phyloP scores from a whole-genome alignment of 2,797 vertebrate genomes.

The Sternarchorhynchus goeldii region DNA sequence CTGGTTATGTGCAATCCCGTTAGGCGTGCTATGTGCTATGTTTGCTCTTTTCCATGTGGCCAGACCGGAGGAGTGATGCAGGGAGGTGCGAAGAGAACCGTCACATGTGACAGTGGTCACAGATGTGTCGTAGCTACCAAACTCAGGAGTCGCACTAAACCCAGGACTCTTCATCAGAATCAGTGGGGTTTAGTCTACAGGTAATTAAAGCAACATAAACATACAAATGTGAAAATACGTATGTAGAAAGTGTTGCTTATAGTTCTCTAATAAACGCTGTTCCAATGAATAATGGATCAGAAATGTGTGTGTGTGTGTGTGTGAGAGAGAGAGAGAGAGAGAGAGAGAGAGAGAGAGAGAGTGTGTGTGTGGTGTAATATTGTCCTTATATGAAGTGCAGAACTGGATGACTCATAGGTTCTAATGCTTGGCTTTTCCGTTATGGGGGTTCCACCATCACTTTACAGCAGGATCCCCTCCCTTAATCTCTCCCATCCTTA shows the following conservation, averaged over 20 bases:
- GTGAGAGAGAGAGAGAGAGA: too few relatives aligned
- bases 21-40: conserved; percentile 12
- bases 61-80: conserved; percentile 10
- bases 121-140: conserved; percentile 38
- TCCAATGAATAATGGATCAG: neutral
- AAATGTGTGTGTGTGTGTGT: conserved; percentile 10
- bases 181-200: neutral
- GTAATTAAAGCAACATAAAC: neutral
- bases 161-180: conserved; percentile 28
- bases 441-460: conserved; percentile 54
- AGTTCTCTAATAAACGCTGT: neutral
- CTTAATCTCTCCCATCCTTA: conserved; percentile 22
- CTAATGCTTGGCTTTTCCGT: conserved; percentile 49
- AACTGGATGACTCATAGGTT: conserved; percentile 55
- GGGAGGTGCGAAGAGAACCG: conserved; percentile 26
- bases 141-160: conserved; percentile 22
- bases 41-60: conserved; percentile 19
- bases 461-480: conserved; percentile 52
- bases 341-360: neutral
- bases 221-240: neutral
- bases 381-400: conserved; percentile 28
- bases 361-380: conserved; percentile 19
- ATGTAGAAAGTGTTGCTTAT: neutral
- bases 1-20: conserved; percentile 39
- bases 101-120: conserved; percentile 22